Base-by-base conservation (phyloP, 2,797 vertebrate species). In the Mus spretus region DNA sequence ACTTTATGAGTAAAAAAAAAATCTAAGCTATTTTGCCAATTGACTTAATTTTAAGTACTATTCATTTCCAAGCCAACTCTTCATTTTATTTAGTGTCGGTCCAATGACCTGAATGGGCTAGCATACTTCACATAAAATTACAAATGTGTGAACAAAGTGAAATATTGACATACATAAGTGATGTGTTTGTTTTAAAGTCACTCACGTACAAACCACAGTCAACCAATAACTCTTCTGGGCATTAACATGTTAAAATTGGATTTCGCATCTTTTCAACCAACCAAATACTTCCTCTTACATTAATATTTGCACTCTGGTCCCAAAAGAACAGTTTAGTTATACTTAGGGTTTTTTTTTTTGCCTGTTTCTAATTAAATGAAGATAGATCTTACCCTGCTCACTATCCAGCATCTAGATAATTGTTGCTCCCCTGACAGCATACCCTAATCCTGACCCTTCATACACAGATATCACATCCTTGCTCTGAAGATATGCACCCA, bases 1-100 rank as follows among this genome's bases (percentile, higher is more conserved):
- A 91, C 12, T 90, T 97, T 96, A 40, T 84, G 31, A 95, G 57
- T 84, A 84, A 89, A 61, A 86, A 89, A 53, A 55, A 86, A 78
- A 90, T 77, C 85, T 91, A 65, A 89, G 24, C 37, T n/a, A 10
- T 81, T 81, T 50, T 94, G 72, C n/a, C 80, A 94, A 78, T 91
- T 93, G 77, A 74, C 4, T 90, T 83, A 89, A 90, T 65, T 93
- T 83, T 57, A 84, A 79, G 93, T 70, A 57, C 59, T 93, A 89
- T 89, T 84, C 26, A 74, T 87, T 84, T 96, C 31, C 3, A 87
- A 93, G 57, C 47, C 77, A 93, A 72, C 2, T 89, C 15, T n/a
- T 6, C n/a, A 90, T 93, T 92, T 53, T 63, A 75, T 77, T 40
- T n/a, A 78, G n/a, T 89, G 50, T 37, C 72, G 19, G 53, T 88